Evolutionary conservation across 2,113 vertebrate species (phyloP).

Genomic region (Canis aureus): DNA sequence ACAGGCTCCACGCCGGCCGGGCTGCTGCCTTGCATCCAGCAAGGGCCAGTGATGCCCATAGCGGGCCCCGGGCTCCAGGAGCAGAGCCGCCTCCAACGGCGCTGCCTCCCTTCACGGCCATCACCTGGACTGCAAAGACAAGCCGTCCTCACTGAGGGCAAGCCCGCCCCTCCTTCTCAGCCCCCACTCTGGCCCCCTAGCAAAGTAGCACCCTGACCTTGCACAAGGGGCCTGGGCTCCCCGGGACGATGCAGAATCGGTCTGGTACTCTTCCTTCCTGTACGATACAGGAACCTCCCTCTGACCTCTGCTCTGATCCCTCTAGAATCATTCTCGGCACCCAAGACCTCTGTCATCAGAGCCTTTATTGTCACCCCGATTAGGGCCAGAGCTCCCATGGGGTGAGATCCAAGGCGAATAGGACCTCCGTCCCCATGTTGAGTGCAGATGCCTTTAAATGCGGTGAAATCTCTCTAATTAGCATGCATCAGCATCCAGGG

Average conservation of each 20-base stretch:
- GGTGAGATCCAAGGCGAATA: slow-evolving; percentile 72
- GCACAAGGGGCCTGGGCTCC: slow-evolving; percentile 56
- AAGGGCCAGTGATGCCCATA: background rate
- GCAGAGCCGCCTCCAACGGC: rapidly evolving
- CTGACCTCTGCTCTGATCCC: slow-evolving; percentile 87
- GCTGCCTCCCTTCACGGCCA: background rate
- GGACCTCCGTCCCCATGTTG: slow-evolving; percentile 80
- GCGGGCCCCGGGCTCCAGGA: background rate
- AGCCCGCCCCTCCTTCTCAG: background rate
- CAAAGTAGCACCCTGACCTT: slow-evolving; percentile 52
- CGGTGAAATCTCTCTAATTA: slow-evolving; percentile 64
- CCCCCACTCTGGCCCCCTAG: background rate
- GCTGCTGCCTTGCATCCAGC: background rate
- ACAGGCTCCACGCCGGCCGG: too few species aligned
- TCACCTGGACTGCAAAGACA: background rate
- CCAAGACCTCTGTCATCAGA: slow-evolving; percentile 86
- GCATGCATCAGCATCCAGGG: slow-evolving; percentile 36
- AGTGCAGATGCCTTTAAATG: slow-evolving; percentile 86
- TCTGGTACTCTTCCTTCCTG: slow-evolving; percentile 82
- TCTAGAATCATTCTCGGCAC: slow-evolving; percentile 87
- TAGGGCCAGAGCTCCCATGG: slow-evolving; percentile 81
- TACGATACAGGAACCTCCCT: slow-evolving; percentile 87
- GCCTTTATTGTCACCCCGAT: slow-evolving; percentile 87
- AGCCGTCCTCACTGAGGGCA: background rate
- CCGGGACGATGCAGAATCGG: slow-evolving; percentile 76